Base-by-base conservation (phyloP, 1,140 invertebrate genomes). In the Aradophagus sp. region DNA sequence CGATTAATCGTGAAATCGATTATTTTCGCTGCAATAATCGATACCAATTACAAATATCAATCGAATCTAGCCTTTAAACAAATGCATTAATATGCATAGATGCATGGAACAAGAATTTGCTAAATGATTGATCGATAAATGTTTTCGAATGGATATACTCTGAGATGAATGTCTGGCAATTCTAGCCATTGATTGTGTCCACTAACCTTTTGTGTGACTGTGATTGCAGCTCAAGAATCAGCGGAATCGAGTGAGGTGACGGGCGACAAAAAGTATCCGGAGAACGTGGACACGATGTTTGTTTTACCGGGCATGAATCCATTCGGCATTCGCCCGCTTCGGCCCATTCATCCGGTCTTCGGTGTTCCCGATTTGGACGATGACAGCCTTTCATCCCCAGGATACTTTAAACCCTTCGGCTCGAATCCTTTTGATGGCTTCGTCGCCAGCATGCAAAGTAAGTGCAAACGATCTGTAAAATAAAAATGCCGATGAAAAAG, bases 401-500 rank as follows among this genome's bases (percentile, higher is more conserved):
- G 63, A 47, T 61, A 48, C 63, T 73, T 67, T 62, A 53, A 68
- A 65, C 62, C 72, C 17, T 76, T 77, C 65, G 70, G 69, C 34
- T 41, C 39, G 27, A 62, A 55, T 69, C 53, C 70, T 7, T 72
- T 78, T 17, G 68, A 71, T 15, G 59, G 68, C 6, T 75, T 75
- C 34, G 35, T 78, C 45, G 15, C 56, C 1, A 65, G 66, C 38
- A 74, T 81, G 67, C 79, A 78, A 59, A 68, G 80, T 82, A 65
- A 59, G 76, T 70, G 39, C 59, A 56, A 66, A 68, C 53, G 47
- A 63, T 68, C 47, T 42, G 39, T 72, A 55, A 59, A 65, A 45
- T 65, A 59, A 45, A 67, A 73, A 52, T 62, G 50, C 14, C 44
- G 53, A 10, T 12, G n/a, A 34, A 47, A 47, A 50, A 47, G 48